A percentile compares a stretch with the other conserved stretches of the same genome.
These are phyloP conservation scores for Lithosia quadra DNA, from an alignment of 2,888 invertebrate species.

Conservation along the genomic window DNA sequence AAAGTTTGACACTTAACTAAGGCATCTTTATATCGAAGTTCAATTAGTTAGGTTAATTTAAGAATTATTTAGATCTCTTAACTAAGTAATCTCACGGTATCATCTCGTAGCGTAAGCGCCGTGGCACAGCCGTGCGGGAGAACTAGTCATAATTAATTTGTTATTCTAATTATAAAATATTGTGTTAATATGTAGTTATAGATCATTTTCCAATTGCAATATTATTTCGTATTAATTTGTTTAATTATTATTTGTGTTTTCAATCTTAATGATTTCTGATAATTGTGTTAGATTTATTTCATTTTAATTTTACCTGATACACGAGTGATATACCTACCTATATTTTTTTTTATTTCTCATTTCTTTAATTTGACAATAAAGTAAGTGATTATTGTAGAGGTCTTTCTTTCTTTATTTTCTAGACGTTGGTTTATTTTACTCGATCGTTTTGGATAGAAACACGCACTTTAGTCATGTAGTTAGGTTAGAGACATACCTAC, in stretches of 20 bases:
- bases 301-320: slow-evolving; percentile 40
- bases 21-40: slow-evolving; percentile 45
- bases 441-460: slow-evolving; percentile 24
- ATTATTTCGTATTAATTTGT: slow-evolving; percentile 52
- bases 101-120: slow-evolving; percentile 58
- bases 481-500: slow-evolving; percentile 36
- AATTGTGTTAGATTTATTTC: slow-evolving; percentile 44
- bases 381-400: slow-evolving; percentile 38
- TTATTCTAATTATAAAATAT: slow-evolving; percentile 47
- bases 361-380: slow-evolving; percentile 56
- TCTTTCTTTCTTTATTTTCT: no score
- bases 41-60: slow-evolving; percentile 55
- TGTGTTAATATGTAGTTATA: slow-evolving; percentile 31
- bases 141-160: slow-evolving; percentile 72
- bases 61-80: slow-evolving; percentile 75
- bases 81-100: slow-evolving; percentile 70
- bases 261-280: slow-evolving; percentile 51
- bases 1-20: slow-evolving; percentile 59
- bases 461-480: slow-evolving; percentile 26
- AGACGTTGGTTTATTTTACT: slow-evolving; percentile 41
- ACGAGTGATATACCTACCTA: slow-evolving; percentile 35
- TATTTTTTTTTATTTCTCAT: slow-evolving; percentile 30
- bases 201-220: slow-evolving; percentile 62
- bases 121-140: slow-evolving; percentile 64
- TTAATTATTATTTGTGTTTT: slow-evolving; percentile 53